Percentiles rank a stretch among this genome's conserved stretches.
phyloP scores from a whole-genome alignment of 1,140 invertebrate genomes.

The Laupala kohalensis region DNA sequence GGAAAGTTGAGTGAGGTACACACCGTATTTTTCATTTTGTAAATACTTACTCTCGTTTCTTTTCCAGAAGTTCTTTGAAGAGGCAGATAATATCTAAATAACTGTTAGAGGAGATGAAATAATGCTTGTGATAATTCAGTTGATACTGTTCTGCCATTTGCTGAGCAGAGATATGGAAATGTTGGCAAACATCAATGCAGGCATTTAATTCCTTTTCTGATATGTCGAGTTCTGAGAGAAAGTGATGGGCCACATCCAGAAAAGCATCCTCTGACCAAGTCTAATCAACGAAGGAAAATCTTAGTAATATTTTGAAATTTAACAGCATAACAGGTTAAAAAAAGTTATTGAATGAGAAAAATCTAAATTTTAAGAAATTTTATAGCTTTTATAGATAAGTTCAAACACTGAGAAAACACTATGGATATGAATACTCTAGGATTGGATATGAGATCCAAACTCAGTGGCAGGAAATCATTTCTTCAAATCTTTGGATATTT shows the following conservation, averaged over 20 bases:
- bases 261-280: conserved; percentile 89
- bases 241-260: conserved; percentile 76
- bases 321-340: too few relatives aligned
- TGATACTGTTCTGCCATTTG: conserved; percentile 58
- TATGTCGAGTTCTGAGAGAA: conserved; percentile 74
- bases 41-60: conserved; percentile 54
- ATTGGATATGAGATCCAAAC: too few relatives aligned
- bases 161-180: conserved; percentile 77
- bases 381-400: too few relatives aligned
- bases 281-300: too few relatives aligned
- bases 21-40: neutral
- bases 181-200: conserved; percentile 78
- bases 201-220: conserved; percentile 52
- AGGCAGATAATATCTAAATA: conserved; percentile 86
- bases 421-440: too few relatives aligned
- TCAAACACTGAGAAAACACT: too few relatives aligned
- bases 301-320: too few relatives aligned
- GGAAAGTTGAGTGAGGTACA: too few relatives aligned
- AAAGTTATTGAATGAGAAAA: too few relatives aligned
- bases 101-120: conserved; percentile 89
- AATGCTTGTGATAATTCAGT: conserved; percentile 54
- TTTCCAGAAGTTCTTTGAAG: conserved; percentile 68
- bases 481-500: too few relatives aligned
- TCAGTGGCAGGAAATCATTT: too few relatives aligned
- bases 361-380: too few relatives aligned